Conservation (phyloP, 2,797 vertebrate species). For the Rhinichthys osculus region DNA sequence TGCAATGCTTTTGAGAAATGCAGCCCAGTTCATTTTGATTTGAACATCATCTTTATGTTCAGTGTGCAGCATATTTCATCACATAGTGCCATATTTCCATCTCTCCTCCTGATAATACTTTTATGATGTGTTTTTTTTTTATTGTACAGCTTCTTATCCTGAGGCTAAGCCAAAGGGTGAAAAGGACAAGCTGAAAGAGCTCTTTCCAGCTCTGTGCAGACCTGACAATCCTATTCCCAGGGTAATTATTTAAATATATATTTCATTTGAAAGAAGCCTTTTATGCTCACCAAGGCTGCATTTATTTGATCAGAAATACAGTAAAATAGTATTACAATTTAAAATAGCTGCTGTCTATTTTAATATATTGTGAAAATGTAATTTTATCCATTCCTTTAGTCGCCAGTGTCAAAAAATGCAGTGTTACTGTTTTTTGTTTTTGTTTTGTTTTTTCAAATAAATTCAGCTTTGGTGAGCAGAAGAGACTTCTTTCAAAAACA, state of each 20-base stretch:
- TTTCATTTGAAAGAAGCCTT: neutral
- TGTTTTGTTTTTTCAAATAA: too few relatives aligned
- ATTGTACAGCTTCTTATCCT: slow-evolving; percentile 70
- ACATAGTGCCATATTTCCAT: neutral
- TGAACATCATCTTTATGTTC: neutral
- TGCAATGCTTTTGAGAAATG: neutral
- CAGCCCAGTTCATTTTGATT: neutral
- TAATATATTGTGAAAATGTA: neutral
- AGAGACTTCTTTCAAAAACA: too few relatives aligned
- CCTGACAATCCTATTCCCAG: slow-evolving; percentile 85
- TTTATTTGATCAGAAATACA: neutral
- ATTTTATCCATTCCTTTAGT: neutral
- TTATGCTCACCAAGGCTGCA: neutral
- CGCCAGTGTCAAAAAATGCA: too few relatives aligned
- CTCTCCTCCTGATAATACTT: neutral
- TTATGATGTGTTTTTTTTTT: slow-evolving; percentile 8
- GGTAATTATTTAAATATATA: slow-evolving; percentile 72
- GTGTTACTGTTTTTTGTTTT: too few relatives aligned
- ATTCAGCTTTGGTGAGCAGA: too few relatives aligned
- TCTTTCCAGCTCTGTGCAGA: slow-evolving; percentile 93
- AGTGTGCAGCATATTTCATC: neutral
- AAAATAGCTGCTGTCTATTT: neutral
- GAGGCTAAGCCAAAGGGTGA: slow-evolving; percentile 82
- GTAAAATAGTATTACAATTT: neutral
- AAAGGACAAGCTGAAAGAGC: slow-evolving; percentile 89